A percentile compares a stretch with the other conserved stretches of the same genome.
phyloP scores from a whole-genome alignment of 2,888 invertebrate species.

The Lithophane socia region DNA sequence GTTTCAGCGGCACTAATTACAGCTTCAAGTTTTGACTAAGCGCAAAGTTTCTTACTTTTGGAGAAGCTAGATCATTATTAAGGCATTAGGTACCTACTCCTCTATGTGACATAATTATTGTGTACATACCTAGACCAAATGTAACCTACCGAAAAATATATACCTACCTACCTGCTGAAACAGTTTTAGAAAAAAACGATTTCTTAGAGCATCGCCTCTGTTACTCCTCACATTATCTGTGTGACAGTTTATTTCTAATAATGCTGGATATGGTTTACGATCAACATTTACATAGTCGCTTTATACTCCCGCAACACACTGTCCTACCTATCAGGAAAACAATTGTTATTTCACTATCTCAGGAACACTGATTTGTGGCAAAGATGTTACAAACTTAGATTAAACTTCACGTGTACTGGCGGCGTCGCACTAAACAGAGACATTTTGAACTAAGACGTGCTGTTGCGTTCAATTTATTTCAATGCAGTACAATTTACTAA shows the following conservation, averaged over 20 bases:
- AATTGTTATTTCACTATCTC: slow-evolving; percentile 27
- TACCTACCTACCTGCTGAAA: too few relatives aligned
- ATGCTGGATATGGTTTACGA: not conserved
- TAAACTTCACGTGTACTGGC: slow-evolving; percentile 31
- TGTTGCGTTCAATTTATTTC: not conserved
- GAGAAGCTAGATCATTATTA: slow-evolving; percentile 8
- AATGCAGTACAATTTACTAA: not conserved
- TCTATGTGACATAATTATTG: not conserved
- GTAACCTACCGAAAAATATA: too few relatives aligned
- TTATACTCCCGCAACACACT: not conserved
- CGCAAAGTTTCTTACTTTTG: slow-evolving; percentile 21
- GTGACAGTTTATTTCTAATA: not conserved
- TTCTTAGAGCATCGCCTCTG: not conserved
- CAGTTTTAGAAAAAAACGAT: not conserved
- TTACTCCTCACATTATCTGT: not conserved
- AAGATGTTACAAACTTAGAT: slow-evolving; percentile 49
- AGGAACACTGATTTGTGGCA: slow-evolving; percentile 28
- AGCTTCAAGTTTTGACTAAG: slow-evolving; percentile 21
- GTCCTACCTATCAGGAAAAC: slow-evolving; percentile 15
- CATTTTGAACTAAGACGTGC: slow-evolving; percentile 14
- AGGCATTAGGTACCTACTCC: not conserved
- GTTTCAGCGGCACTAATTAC: slow-evolving; percentile 47
- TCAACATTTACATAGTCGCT: too few relatives aligned
- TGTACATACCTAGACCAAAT: too few relatives aligned
- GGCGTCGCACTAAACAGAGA: slow-evolving; percentile 11